Percentiles rank a stretch among this genome's conserved stretches.
These are phyloP conservation scores for Therioaphis trifolii DNA, from an alignment of 2,888 invertebrate genomes.

Conservation along the genomic window DNA sequence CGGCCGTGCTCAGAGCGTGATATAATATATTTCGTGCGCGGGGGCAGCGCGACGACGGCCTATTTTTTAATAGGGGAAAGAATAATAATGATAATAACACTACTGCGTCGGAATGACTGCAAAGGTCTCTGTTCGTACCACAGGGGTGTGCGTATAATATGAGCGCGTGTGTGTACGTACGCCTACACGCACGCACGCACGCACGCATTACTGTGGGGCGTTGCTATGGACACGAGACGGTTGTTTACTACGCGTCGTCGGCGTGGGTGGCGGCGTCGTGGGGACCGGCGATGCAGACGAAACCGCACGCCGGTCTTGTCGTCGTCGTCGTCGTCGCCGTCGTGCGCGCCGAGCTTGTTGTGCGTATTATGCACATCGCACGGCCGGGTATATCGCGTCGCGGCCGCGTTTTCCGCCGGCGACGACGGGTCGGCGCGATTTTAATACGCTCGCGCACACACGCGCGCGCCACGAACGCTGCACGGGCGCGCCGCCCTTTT, in stretches of 20 bases:
- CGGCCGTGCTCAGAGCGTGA: no score
- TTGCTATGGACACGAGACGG: slow-evolving; percentile 62
- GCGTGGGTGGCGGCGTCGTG: neutral
- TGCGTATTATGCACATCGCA: neutral
- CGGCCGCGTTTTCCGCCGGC: neutral
- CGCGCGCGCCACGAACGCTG: neutral
- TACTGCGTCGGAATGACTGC: slow-evolving; percentile 52
- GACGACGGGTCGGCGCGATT: slow-evolving; percentile 13
- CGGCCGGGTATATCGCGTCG: slow-evolving; percentile 47
- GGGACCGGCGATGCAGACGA: slow-evolving; percentile 27
- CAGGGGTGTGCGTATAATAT: neutral
- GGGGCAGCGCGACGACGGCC: neutral
- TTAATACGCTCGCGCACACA: neutral
- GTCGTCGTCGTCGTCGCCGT: no score
- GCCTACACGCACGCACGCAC: neutral
- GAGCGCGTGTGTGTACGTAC: neutral
- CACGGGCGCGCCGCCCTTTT: neutral
- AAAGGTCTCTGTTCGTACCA: neutral
- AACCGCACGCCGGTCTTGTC: neutral
- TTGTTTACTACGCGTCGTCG: slow-evolving; percentile 57
- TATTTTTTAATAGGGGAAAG: neutral
- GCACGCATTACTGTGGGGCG: slow-evolving; percentile 37
- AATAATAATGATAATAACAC: neutral
- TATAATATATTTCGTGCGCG: neutral
- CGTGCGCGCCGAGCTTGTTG: no score